phyloP scores from a whole-genome alignment of 2,797 vertebrate genomes.

The Micromesistius poutassou region DNA sequence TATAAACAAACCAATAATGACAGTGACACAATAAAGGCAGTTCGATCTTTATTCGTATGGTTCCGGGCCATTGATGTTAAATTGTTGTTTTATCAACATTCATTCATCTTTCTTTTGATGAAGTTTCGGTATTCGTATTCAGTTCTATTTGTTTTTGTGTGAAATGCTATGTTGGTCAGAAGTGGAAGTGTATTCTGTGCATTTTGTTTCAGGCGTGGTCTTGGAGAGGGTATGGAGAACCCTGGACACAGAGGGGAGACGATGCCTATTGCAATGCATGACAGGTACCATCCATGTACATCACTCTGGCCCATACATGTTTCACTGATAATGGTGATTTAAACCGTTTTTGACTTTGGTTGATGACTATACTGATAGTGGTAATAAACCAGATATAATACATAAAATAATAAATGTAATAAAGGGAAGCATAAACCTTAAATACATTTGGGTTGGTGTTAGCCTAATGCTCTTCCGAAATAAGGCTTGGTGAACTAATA shows the following conservation, averaged over 20 bases:
- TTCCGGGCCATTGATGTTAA: background rate
- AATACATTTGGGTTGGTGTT: background rate
- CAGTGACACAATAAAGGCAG: background rate
- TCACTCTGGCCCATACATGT: slow-evolving; percentile 2
- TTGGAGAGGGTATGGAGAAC: slow-evolving; percentile 82
- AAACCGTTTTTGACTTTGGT: background rate
- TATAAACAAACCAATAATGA: background rate
- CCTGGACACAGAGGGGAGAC: slow-evolving; percentile 84
- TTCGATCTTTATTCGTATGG: background rate
- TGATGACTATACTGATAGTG: background rate
- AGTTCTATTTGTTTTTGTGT: slow-evolving; percentile 1
- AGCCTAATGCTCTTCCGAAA: background rate
- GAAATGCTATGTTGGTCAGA: background rate
- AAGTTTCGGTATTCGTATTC: background rate
- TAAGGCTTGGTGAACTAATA: background rate
- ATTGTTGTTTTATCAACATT: background rate
- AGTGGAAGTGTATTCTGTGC: slow-evolving; percentile 8
- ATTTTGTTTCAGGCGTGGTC: slow-evolving; percentile 64
- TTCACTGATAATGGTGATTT: background rate
- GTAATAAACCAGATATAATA: background rate
- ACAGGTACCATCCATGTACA: slow-evolving; percentile 73
- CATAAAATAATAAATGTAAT: background rate
- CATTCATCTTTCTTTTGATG: background rate
- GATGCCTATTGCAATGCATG: slow-evolving; percentile 79
- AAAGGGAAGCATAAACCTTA: background rate